These are phyloP conservation scores for Neodiprion fabricii DNA, from an alignment of 1,140 invertebrate species.

Conservation along the genomic window DNA sequence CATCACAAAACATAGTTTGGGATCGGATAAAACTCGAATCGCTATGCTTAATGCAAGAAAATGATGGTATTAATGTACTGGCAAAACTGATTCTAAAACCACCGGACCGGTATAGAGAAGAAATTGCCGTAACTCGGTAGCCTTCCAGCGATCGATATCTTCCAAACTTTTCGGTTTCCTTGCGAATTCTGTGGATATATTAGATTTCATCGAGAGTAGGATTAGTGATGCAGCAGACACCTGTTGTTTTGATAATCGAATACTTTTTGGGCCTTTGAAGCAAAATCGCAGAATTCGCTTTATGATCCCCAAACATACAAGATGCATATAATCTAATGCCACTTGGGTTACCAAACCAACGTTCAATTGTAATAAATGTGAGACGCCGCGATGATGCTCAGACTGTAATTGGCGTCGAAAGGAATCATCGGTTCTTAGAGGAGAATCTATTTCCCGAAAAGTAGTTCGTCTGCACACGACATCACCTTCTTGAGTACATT, in stretches of 20 bases:
- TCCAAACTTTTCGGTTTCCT: slow-evolving; percentile 21
- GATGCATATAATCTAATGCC: not conserved
- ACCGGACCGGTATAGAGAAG: slow-evolving; percentile 31
- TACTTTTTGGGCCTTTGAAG: not conserved
- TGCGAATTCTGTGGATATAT: slow-evolving; percentile 27
- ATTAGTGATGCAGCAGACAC: not conserved
- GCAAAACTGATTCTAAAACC: slow-evolving; percentile 23
- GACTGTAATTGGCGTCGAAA: not conserved
- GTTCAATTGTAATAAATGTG: not conserved
- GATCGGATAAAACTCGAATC: slow-evolving; percentile 14
- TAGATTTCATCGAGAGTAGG: not conserved
- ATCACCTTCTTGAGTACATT: slow-evolving; percentile 25
- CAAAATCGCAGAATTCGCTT: not conserved
- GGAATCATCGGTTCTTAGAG: not conserved
- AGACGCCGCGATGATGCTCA: not conserved
- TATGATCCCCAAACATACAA: slow-evolving; percentile 20
- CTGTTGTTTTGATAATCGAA: not conserved
- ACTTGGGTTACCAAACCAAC: not conserved
- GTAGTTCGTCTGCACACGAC: too few relatives aligned
- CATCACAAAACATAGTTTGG: slow-evolving; percentile 28
- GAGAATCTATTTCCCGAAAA: not conserved
- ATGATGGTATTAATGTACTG: slow-evolving; percentile 17
- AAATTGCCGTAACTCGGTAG: slow-evolving; percentile 32
- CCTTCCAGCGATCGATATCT: slow-evolving; percentile 28
- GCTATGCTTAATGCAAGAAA: slow-evolving; percentile 21